phyloP scores from a whole-genome alignment of 2,888 invertebrate species.

The Euzophera pinguis region DNA sequence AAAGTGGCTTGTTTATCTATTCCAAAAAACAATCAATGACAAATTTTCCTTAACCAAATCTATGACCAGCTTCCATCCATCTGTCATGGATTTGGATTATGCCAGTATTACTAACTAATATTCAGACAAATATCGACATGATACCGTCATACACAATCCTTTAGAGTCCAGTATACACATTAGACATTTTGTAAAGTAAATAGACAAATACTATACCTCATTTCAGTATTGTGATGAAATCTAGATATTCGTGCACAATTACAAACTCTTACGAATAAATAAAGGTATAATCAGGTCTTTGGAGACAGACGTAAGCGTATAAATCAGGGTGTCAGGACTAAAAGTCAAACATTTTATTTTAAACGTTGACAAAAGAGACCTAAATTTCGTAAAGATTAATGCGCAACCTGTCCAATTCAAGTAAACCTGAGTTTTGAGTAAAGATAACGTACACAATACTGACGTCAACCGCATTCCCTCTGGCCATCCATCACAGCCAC shows the following conservation, averaged over 20 bases:
- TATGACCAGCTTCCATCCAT: background rate
- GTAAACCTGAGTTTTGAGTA: conserved; percentile 10
- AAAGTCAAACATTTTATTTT: background rate
- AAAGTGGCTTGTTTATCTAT: too few relatives aligned
- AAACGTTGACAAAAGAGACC: background rate
- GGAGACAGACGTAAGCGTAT: too few relatives aligned
- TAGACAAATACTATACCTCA: background rate
- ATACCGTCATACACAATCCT: background rate
- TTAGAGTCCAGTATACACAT: background rate
- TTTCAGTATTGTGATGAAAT: background rate
- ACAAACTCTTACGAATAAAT: too few relatives aligned
- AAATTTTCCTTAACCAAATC: background rate
- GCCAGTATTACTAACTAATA: background rate
- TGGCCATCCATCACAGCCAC: conserved; percentile 20
- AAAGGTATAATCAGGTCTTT: too few relatives aligned
- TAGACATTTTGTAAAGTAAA: background rate
- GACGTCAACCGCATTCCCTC: conserved; percentile 18
- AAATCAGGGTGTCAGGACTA: too few relatives aligned
- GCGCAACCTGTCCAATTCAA: conserved; percentile 11
- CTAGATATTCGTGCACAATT: too few relatives aligned
- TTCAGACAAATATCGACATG: background rate
- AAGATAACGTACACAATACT: conserved; percentile 15
- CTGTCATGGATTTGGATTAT: conserved; percentile 2
- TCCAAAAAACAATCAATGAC: background rate
- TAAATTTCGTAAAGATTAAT: conserved; percentile 12